These are phyloP conservation scores for Lepidochrysops patricia DNA, from an alignment of 2,888 invertebrate genomes.

Conservation along the genomic window DNA sequence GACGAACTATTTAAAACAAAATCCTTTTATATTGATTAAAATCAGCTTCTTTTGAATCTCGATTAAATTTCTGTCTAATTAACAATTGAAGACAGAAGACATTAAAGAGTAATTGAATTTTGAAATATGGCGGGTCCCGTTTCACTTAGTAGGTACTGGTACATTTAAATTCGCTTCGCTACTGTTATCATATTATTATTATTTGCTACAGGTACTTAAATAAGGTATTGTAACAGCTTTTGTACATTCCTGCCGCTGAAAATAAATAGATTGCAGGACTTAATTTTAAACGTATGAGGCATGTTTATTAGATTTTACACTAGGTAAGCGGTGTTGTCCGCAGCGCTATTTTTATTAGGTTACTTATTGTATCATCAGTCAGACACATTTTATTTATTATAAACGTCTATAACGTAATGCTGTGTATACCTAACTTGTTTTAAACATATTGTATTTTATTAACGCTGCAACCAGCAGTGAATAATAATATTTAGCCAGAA, in stretches of 20 bases:
- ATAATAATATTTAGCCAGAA: too few species aligned
- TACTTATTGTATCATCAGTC: neutral
- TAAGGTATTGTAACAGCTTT: too few species aligned
- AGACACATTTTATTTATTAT: neutral
- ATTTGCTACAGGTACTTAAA: too few species aligned
- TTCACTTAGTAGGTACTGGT: neutral
- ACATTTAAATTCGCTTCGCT: too few species aligned
- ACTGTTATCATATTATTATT: too few species aligned
- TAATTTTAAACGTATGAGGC: neutral
- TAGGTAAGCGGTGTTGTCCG: neutral
- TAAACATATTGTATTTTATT: too few species aligned
- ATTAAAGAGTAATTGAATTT: constrained; percentile 9
- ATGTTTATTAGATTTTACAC: constrained; percentile 6
- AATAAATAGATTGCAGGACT: neutral
- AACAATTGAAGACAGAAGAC: constrained; percentile 6
- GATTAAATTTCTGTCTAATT: constrained; percentile 2
- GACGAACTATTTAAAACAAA: neutral
- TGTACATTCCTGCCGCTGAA: neutral
- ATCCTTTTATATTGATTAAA: neutral
- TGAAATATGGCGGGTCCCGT: neutral
- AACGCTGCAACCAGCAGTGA: too few species aligned
- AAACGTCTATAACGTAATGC: neutral
- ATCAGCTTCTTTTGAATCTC: neutral
- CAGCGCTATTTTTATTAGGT: neutral
- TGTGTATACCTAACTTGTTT: too few species aligned